Evolutionary conservation across 2,797 vertebrate species (phyloP), one percentile per base, ranked within the genome.

Genomic region (Phrynocephalus vlangalii): DNA sequence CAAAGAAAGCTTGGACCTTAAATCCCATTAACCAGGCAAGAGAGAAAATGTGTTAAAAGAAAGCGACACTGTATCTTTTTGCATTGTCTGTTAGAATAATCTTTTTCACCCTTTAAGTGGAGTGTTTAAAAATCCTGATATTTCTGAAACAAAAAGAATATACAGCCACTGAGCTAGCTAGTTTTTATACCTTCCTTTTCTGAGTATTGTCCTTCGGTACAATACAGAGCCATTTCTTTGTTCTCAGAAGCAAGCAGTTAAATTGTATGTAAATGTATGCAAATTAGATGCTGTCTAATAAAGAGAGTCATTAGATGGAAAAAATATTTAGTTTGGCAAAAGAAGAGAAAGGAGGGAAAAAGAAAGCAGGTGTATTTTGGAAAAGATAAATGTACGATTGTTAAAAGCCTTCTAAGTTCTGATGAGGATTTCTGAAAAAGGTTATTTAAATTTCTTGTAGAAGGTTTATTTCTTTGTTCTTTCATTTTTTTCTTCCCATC

Each of bases 221-320:
- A 97, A 97, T 96, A 95, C 95, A 93, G 96, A 97, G 94, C 96
- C 96, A 95, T 95, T 96, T 96, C 97, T 97, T 97, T 97, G 97
- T 97, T 97, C 97, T 97, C 96, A 94, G 92, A 97, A 96, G 96
- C 96, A 96, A 96, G 96, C 97, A 96, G 96, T 97, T 97, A 97
- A 97, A 97, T 97, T 97, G 97, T 97, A 97, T 97, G 97, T 96
- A 97, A 97, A 97, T 97, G 94, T 97, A 97, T 97, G 97, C 96
- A 97, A 97, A 97, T 97, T 95, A 97, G 96, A 97, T 97, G 96
- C 97, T 96, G 96, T 96, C 96, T 97, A 97, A 97, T 97, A 97
- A 97, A 97, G 96, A 96, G 96, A 97, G 96, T 97, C 97, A 97
- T 97, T 97, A 97, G 96, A 97, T 96, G 97, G 96, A 97, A 97